These are phyloP conservation scores for Amorpha juglandis DNA, from an alignment of 2,888 invertebrate species.

Conservation along the genomic window DNA sequence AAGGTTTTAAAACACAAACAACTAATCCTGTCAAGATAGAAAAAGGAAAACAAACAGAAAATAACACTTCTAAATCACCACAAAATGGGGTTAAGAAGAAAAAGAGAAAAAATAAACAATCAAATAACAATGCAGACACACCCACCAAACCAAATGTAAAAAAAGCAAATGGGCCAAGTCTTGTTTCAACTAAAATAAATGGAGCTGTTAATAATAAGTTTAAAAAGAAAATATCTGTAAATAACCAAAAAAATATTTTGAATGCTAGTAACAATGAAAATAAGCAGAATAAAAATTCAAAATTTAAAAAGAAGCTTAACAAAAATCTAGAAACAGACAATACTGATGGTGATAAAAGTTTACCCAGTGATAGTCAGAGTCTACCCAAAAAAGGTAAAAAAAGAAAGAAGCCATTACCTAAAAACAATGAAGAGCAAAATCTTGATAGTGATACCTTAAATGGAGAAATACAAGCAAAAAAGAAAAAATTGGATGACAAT, in stretches of 20 bases:
- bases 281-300: not conserved
- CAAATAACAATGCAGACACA: not conserved
- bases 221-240: not conserved
- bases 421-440: conserved; percentile 37
- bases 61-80: not conserved
- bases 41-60: not conserved
- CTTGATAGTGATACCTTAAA: conserved; percentile 56
- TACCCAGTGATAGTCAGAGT: not conserved
- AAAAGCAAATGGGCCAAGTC: not conserved
- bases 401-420: conserved; percentile 33
- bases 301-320: not conserved
- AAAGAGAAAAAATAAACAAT: conserved; percentile 9
- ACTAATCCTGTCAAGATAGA: not conserved
- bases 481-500: conserved; percentile 59
- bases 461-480: conserved; percentile 59
- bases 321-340: conserved; percentile 12
- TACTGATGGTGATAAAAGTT: not conserved
- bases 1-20: not conserved
- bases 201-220: not conserved
- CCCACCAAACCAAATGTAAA: not conserved
- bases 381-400: conserved; percentile 36
- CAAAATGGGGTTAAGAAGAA: conserved; percentile 12
- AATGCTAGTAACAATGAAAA: not conserved
- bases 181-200: not conserved
- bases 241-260: not conserved